Evolutionary conservation across 2,797 vertebrate species (phyloP).

Genomic region (Echiichthys vipera): DNA sequence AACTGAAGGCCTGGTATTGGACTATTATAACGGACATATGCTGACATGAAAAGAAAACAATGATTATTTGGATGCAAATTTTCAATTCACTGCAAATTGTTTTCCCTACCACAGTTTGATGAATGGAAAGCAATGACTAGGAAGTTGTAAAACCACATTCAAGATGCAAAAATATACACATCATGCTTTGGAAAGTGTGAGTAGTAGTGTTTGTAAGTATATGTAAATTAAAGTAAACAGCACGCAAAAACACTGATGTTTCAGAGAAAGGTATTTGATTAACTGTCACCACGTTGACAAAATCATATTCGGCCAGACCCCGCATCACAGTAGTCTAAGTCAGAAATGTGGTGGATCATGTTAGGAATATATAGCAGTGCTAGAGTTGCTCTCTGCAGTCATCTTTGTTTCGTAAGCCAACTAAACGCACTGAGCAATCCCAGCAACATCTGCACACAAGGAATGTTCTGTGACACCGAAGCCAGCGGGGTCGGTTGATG

Average conservation of each 20-base stretch:
- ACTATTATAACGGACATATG: neutral
- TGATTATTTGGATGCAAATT: neutral
- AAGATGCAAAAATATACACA: neutral
- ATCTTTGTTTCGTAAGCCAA: slow-evolving; percentile 7
- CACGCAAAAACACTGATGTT: neutral
- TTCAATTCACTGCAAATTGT: neutral
- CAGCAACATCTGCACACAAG: slow-evolving; percentile 48
- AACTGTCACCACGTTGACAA: neutral
- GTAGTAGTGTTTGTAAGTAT: neutral
- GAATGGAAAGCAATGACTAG: neutral
- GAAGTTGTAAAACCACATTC: neutral
- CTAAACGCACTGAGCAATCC: slow-evolving; percentile 30
- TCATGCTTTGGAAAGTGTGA: neutral
- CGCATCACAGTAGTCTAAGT: neutral
- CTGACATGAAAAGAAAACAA: neutral
- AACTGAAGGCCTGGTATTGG: neutral
- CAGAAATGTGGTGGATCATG: neutral
- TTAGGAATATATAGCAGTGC: neutral
- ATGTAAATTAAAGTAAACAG: neutral
- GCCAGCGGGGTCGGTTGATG: slow-evolving; percentile 49
- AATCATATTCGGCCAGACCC: neutral
- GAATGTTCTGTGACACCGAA: slow-evolving; percentile 60
- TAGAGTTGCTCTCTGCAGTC: neutral
- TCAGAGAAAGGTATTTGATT: neutral
- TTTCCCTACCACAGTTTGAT: neutral